Conservation (phyloP, 2,113 vertebrate genomes). For the Glaucomys volans region DNA sequence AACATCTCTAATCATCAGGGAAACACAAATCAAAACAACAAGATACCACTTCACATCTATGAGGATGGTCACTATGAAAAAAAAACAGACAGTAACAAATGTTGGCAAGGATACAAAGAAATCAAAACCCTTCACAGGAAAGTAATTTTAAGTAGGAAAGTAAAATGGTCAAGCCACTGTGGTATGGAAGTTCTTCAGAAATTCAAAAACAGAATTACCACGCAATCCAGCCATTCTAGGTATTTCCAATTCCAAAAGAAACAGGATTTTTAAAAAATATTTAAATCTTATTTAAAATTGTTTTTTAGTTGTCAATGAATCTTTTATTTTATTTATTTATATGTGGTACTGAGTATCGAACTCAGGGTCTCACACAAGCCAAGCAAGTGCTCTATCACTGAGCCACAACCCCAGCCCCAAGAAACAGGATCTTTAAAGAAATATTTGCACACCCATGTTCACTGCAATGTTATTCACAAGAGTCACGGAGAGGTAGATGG, state of each 20-base stretch:
- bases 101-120: background rate
- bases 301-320: too few species aligned
- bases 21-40: background rate
- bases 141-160: background rate
- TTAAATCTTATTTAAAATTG: too few species aligned
- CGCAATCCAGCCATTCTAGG: background rate
- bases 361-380: too few species aligned
- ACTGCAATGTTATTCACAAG: background rate
- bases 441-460: background rate
- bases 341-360: too few species aligned
- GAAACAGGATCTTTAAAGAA: too few species aligned
- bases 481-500: background rate
- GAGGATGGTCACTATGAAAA: background rate
- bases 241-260: too few species aligned
- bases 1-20: background rate
- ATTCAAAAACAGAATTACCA: background rate
- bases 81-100: background rate
- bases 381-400: too few species aligned
- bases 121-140: too few species aligned
- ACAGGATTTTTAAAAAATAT: too few species aligned
- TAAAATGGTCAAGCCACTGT: background rate
- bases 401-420: too few species aligned
- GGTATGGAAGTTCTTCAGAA: background rate
- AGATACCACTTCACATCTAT: background rate
- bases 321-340: too few species aligned